These are phyloP conservation scores for Drosophila demipolita DNA, from an alignment of 2,888 invertebrate species.

Conservation along the genomic window DNA sequence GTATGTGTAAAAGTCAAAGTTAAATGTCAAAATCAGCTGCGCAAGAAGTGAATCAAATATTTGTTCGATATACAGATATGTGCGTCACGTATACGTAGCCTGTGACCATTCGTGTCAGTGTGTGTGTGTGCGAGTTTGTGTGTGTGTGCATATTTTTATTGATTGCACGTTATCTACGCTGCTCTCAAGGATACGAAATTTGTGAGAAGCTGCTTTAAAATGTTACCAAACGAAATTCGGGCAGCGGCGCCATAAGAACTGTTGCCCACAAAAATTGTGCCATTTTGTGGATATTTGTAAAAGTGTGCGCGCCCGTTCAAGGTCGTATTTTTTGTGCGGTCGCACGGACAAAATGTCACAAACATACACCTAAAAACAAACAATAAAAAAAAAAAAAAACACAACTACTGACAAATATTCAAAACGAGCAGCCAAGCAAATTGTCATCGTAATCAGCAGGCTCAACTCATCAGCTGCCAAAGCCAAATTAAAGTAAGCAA, in stretches of 20 bases:
- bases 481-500: slow-evolving; percentile 65
- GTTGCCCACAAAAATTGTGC: slow-evolving; percentile 25
- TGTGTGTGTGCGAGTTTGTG: slow-evolving; percentile 16
- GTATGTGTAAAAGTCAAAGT: slow-evolving; percentile 22
- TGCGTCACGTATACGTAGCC: slow-evolving; percentile 71
- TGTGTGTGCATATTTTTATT: slow-evolving; percentile 57
- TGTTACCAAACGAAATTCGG: slow-evolving; percentile 37
- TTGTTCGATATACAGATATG: slow-evolving; percentile 21
- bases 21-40: slow-evolving; percentile 50
- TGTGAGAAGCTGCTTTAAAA: slow-evolving; percentile 49
- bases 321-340: slow-evolving; percentile 58
- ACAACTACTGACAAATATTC: slow-evolving; percentile 21
- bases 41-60: slow-evolving; percentile 32
- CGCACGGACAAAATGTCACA: slow-evolving; percentile 59
- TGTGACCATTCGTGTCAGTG: slow-evolving; percentile 38
- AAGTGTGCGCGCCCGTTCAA: slow-evolving; percentile 57
- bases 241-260: slow-evolving; percentile 47
- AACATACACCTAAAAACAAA: slow-evolving; percentile 55
- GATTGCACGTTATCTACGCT: slow-evolving; percentile 61
- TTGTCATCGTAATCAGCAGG: slow-evolving; percentile 13
- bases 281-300: slow-evolving; percentile 2
- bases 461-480: slow-evolving; percentile 45
- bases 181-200: slow-evolving; percentile 46
- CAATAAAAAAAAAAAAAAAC: slow-evolving; percentile 4
- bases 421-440: slow-evolving; percentile 10